Percentiles rank a stretch among this genome's conserved stretches.
These are phyloP conservation scores for Gopherus flavomarginatus DNA, from an alignment of 2,113 vertebrate genomes.

Conservation along the genomic window DNA sequence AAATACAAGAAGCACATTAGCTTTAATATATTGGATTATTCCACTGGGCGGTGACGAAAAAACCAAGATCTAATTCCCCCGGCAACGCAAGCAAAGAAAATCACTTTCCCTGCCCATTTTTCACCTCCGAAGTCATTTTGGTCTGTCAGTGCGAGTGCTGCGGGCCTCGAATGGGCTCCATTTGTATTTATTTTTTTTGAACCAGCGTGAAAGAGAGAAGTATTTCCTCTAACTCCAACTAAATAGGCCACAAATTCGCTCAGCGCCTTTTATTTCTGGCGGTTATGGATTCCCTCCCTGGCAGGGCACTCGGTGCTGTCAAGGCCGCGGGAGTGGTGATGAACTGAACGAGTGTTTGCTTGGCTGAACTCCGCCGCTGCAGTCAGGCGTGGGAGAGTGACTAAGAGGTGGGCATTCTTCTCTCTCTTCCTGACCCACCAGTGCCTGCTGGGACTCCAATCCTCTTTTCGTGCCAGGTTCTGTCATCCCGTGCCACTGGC, in stretches of 20 bases:
- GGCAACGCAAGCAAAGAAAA: conserved; percentile 76
- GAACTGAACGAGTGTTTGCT: background rate
- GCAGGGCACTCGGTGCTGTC: background rate
- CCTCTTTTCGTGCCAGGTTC: background rate
- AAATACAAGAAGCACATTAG: conserved; percentile 74
- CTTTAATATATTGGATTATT: conserved; percentile 82
- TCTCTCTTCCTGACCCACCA: background rate
- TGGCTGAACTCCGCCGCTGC: rapidly evolving
- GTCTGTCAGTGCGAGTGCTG: conserved; percentile 43
- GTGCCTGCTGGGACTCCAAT: background rate
- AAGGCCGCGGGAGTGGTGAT: rapidly evolving
- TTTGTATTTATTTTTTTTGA: conserved; percentile 22
- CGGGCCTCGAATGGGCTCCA: conserved; percentile 33
- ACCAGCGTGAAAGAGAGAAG: conserved; percentile 6
- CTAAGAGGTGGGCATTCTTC: background rate
- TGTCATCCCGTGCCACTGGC: background rate
- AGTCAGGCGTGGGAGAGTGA: background rate
- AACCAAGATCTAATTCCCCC: conserved; percentile 80
- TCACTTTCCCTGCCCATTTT: conserved; percentile 53
- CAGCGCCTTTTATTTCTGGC: background rate
- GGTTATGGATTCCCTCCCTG: background rate
- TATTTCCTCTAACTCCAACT: conserved; percentile 20
- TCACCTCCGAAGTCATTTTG: conserved; percentile 63
- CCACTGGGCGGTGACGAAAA: conserved; percentile 66
- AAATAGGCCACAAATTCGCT: conserved; percentile 29